Conservation (phyloP, 2,797 vertebrate species). For the Muraenolepis orangiensis region DNA sequence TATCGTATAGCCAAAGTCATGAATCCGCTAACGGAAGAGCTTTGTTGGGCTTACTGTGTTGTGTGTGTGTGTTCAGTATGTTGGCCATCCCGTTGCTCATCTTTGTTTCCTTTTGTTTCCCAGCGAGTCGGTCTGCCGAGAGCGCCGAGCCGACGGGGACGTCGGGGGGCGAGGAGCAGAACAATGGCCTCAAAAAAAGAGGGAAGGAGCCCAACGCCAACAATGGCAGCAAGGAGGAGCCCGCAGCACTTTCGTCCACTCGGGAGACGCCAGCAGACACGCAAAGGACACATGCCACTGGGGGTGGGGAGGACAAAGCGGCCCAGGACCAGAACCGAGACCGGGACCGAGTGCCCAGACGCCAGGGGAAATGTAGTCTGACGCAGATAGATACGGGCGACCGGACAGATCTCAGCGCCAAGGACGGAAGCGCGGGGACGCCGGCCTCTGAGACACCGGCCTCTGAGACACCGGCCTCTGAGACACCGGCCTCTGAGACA, state of each 20-base stretch:
- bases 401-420: constrained; percentile 50
- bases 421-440: constrained; percentile 44
- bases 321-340: constrained; percentile 37
- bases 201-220: constrained; percentile 54
- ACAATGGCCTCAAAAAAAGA: constrained; percentile 80
- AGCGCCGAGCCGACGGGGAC: constrained; percentile 56
- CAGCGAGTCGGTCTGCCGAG: constrained; percentile 62
- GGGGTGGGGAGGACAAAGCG: constrained; percentile 28
- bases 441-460: constrained; percentile 44
- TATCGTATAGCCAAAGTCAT: background rate
- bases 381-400: constrained; percentile 38
- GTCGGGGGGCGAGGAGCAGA: constrained; percentile 74
- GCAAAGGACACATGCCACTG: constrained; percentile 60
- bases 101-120: background rate
- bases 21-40: too few relatives aligned
- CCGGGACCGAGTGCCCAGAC: constrained; percentile 32
- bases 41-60: background rate
- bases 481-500: constrained; percentile 37
- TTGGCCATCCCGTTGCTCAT: background rate
- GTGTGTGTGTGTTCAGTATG: background rate
- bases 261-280: constrained; percentile 51
- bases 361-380: constrained; percentile 20
- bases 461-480: constrained; percentile 28
- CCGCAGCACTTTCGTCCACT: constrained; percentile 45
- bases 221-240: constrained; percentile 50